Evolutionary conservation across 2,113 vertebrate species (phyloP).

Genomic region (Lasiurus cinereus): DNA sequence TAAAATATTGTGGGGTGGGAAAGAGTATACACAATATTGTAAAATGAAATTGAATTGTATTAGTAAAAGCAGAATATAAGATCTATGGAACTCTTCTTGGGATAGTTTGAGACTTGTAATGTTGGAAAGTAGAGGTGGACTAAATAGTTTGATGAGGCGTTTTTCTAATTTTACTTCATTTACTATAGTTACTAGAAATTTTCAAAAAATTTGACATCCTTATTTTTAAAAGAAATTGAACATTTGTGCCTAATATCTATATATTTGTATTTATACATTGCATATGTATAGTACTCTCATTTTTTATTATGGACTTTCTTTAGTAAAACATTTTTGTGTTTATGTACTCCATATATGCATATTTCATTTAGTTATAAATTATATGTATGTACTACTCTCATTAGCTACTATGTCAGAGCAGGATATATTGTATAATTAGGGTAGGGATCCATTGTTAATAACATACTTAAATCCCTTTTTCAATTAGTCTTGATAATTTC

Average conservation of each 20-base stretch:
- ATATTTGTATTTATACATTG: constrained; percentile 37
- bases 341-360: background rate
- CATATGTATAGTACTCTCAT: background rate
- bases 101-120: constrained; percentile 21
- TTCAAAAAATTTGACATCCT: background rate
- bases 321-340: background rate
- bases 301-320: constrained; percentile 15
- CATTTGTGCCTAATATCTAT: background rate
- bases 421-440: background rate
- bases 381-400: background rate
- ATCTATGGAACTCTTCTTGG: constrained; percentile 8
- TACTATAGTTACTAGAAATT: background rate
- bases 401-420: background rate
- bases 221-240: constrained; percentile 22
- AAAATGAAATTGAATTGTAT: background rate
- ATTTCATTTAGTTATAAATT: constrained; percentile 24
- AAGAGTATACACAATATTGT: background rate
- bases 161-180: background rate
- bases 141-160: background rate
- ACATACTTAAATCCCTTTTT: constrained; percentile 16
- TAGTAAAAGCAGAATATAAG: constrained; percentile 41
- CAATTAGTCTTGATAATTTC: constrained; percentile 31
- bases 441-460: constrained; percentile 14
- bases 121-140: background rate
- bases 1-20: constrained; percentile 13